These are phyloP conservation scores for Lochmaea capreae DNA, from an alignment of 2,888 invertebrate species.

Conservation along the genomic window DNA sequence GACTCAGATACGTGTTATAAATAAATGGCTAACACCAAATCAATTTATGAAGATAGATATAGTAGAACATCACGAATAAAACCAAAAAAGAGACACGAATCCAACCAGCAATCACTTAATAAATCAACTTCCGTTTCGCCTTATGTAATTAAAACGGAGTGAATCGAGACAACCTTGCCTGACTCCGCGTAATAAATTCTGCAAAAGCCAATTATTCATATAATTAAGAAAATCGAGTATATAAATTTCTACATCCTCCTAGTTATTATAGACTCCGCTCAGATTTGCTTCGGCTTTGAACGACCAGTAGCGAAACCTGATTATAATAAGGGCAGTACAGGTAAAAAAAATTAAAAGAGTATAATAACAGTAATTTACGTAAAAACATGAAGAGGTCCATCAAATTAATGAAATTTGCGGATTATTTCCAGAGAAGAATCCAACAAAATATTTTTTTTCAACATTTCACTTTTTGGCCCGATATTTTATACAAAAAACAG, in stretches of 20 bases:
- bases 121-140: constrained; percentile 44
- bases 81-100: constrained; percentile 17
- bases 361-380: background rate
- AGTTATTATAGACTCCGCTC: constrained; percentile 36
- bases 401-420: background rate
- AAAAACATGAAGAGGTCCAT: background rate
- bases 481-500: no score
- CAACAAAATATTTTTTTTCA: no score
- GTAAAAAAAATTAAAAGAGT: background rate
- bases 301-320: constrained; percentile 28
- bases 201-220: constrained; percentile 44
- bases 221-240: constrained; percentile 46
- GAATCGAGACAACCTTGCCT: constrained; percentile 42
- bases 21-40: background rate
- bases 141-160: constrained; percentile 38
- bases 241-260: constrained; percentile 45
- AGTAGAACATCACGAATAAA: background rate
- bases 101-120: constrained; percentile 39
- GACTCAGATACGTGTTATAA: background rate
- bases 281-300: constrained; percentile 20
- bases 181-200: constrained; percentile 40
- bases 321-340: background rate
- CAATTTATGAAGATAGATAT: background rate
- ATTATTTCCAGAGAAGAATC: no score
- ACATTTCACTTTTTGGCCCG: no score